Base-by-base conservation (phyloP, 1,140 invertebrate genomes). In the Aphelinus certus region DNA sequence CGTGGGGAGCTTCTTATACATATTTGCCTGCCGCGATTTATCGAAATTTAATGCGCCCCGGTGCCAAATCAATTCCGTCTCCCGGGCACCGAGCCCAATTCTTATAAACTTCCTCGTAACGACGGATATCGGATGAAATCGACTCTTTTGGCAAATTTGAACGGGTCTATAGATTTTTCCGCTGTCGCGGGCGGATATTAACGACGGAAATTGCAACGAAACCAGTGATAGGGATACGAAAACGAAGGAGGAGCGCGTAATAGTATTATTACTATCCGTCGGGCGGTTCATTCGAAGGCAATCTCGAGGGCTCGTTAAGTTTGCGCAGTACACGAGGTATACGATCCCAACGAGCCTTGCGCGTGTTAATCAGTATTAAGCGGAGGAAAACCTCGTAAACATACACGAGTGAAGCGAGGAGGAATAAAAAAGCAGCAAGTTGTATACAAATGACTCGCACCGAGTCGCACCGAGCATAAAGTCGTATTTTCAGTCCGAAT, bases 11-110 rank as follows among this genome's bases (percentile, higher is more conserved):
- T 67, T 60, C 64, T 73, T 73, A 26, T 26, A 26, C 26, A 26
- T 26, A 73, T 73, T 73, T 73, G 72, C 55, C 70, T 73, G 6
- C 55, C 10, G 56, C 63, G 65, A 73, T 68, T 68, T 73, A 73
- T 73, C 63, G 57, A 61, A 73, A 73, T 68, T 73, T 73, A 73
- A 73, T 67, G 72, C 64, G 49, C 7, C 10, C 42, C 57, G 26
- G 57, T 61, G 64, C 57, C 64, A 73, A 73, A 73, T 73, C 72
- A 73, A 68, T 73, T 73, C 64, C 56, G n/a, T 53, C 2, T 46
- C 46, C 53, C 67, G 64, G 64, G 64, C 64, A 66, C 5, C 72
- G 26, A 26, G 57, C 48, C 72, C 64, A 68, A 73, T 47, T 73
- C 57, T 43, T 49, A 51, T 55, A 68, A 67, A 73, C 64, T 53